phyloP scores from a whole-genome alignment of 37 sponge, comb jelly and placozoan genomes.

The Beroe forskalii region DNA sequence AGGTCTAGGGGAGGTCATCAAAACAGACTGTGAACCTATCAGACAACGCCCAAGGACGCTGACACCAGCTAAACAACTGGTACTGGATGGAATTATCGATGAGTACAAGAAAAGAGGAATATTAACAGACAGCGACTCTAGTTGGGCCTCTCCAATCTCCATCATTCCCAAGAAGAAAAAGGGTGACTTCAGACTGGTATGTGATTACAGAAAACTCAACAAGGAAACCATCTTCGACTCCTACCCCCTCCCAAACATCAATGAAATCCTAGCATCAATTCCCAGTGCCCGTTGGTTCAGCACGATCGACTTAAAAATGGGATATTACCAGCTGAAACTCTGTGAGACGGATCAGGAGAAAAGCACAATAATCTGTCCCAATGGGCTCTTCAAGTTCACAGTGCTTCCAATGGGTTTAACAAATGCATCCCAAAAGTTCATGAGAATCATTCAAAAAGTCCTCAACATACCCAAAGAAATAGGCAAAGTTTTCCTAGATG shows the following conservation, averaged over 20 bases:
- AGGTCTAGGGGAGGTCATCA: not conserved
- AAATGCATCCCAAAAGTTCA: slow-evolving; percentile 71
- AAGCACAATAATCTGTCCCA: slow-evolving; percentile 69
- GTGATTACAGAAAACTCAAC: slow-evolving; percentile 72
- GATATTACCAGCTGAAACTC: slow-evolving; percentile 75
- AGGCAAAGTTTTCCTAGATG: slow-evolving; percentile 65
- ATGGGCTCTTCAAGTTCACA: slow-evolving; percentile 68
- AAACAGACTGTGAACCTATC: not conserved
- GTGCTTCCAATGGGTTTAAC: slow-evolving; percentile 74
- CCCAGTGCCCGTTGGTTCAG: slow-evolving; percentile 62
- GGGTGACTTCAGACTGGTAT: slow-evolving; percentile 3
- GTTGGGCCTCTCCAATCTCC: slow-evolving; percentile 71
- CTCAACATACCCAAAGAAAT: not conserved
- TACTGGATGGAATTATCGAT: not conserved
- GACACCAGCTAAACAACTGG: not conserved
- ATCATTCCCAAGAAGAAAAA: slow-evolving; percentile 67
- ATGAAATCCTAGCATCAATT: slow-evolving; percentile 69
- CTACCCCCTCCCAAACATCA: slow-evolving; percentile 72
- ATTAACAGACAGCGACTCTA: not conserved
- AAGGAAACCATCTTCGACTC: slow-evolving; percentile 67
- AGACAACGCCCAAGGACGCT: not conserved
- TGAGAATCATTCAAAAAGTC: slow-evolving; percentile 56
- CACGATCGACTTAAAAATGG: slow-evolving; percentile 71
- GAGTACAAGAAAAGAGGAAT: not conserved
- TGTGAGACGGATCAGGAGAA: slow-evolving; percentile 40